phyloP scores from a whole-genome alignment of 2,888 invertebrate genomes.

The Achlya flavicornis region DNA sequence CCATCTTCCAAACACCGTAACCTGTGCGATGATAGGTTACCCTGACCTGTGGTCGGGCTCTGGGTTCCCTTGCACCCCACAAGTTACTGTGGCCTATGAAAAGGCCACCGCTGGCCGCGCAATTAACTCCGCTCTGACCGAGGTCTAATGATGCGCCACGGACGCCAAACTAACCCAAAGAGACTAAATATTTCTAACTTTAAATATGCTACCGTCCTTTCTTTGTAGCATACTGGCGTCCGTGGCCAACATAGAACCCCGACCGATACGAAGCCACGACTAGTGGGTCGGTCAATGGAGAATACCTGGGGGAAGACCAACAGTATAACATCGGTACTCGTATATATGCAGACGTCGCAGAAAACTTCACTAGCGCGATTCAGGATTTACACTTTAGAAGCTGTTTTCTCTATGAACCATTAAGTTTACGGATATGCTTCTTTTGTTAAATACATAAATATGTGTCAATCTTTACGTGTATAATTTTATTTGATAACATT shows the following conservation, averaged over 20 bases:
- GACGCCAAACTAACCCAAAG: constrained; percentile 12
- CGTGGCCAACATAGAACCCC: constrained; percentile 5
- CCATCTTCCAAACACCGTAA: constrained; percentile 11
- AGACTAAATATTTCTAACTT: too few species aligned
- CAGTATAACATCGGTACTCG: too few species aligned
- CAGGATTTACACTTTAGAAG: not conserved
- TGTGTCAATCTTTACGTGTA: not conserved
- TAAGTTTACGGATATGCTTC: not conserved
- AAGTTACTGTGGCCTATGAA: constrained; percentile 1
- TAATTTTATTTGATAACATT: not conserved
- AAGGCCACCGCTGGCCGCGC: constrained; percentile 8
- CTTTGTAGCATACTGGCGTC: not conserved
- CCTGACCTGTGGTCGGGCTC: constrained; percentile 5
- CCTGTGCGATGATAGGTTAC: constrained; percentile 1
- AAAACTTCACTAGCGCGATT: constrained; percentile 3
- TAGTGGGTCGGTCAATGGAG: constrained; percentile 9
- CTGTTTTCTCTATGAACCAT: not conserved
- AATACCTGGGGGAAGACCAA: constrained; percentile 10
- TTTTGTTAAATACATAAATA: not conserved
- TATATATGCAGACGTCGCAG: constrained; percentile 2
- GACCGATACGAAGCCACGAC: constrained; percentile 4
- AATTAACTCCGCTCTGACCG: not conserved
- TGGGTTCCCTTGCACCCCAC: not conserved
- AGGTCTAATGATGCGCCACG: constrained; percentile 9
- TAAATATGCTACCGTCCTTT: not conserved